These are phyloP conservation scores for Zaprionus nigranus DNA, from an alignment of 1,140 invertebrate species.

Conservation along the genomic window DNA sequence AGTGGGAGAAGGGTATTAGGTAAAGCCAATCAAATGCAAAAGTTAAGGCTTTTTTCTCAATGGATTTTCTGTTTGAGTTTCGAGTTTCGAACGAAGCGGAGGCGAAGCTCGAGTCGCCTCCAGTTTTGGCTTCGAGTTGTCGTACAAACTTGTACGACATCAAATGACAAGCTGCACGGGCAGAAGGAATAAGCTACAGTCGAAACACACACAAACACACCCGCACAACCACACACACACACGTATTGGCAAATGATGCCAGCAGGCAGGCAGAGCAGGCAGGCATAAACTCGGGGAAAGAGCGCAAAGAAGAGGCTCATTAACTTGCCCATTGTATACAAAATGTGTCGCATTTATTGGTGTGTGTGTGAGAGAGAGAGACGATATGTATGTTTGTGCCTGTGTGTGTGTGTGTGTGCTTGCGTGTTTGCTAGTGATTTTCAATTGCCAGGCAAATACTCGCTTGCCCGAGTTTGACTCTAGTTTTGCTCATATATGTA, in stretches of 20 bases:
- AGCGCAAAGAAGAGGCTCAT: conserved; percentile 35
- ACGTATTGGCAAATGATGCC: conserved; percentile 21
- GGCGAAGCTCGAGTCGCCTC: conserved; percentile 6
- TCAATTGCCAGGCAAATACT: conserved; percentile 51
- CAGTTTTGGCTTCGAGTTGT: conserved; percentile 53
- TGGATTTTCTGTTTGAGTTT: conserved; percentile 44
- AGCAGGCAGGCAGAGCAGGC: conserved; percentile 5
- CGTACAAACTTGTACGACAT: conserved; percentile 56
- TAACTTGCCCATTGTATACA: conserved; percentile 60
- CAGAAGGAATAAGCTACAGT: conserved; percentile 40
- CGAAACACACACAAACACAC: conserved; percentile 35
- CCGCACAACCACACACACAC: not conserved
- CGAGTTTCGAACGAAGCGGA: conserved; percentile 20
- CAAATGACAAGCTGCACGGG: conserved; percentile 37
- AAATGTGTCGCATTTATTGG: conserved; percentile 52
- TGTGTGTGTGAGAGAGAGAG: conserved; percentile 6
- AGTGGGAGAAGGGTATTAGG: conserved; percentile 14
- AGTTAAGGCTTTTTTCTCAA: conserved; percentile 20
- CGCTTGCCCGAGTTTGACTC: conserved; percentile 32
- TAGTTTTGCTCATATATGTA: conserved; percentile 17
- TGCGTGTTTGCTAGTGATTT: conserved; percentile 58
- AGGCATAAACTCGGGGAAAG: not conserved
- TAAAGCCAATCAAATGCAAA: conserved; percentile 35
- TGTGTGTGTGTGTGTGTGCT: not conserved
- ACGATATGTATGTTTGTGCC: conserved; percentile 1